Percentiles rank a stretch among this genome's conserved stretches.
Conservation (phyloP, 2,888 invertebrate species). For the Drosophila maculinotata region DNA sequence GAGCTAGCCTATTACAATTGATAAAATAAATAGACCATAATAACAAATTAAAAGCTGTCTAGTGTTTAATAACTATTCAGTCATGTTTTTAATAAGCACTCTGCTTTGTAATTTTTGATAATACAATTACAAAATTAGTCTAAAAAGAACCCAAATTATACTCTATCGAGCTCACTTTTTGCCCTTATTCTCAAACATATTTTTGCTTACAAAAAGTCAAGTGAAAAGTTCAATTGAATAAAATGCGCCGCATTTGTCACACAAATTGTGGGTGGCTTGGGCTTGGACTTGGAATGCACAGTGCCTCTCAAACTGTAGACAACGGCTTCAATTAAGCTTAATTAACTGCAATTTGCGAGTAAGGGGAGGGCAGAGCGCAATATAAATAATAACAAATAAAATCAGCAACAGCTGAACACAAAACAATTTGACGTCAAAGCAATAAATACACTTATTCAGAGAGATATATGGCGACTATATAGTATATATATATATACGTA, state of each 20-base stretch:
- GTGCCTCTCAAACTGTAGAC: slow-evolving; percentile 57
- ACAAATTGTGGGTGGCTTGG: slow-evolving; percentile 41
- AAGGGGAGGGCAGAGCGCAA: slow-evolving; percentile 3
- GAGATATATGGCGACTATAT: slow-evolving; percentile 32
- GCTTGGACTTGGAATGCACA: too few relatives aligned
- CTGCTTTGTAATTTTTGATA: not conserved
- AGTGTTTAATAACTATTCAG: too few relatives aligned
- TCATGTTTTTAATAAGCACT: not conserved
- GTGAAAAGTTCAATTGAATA: slow-evolving; percentile 68
- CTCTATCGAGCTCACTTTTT: not conserved
- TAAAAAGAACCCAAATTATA: not conserved
- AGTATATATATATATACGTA: slow-evolving; percentile 8
- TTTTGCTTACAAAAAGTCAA: slow-evolving; percentile 50
- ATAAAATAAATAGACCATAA: too few relatives aligned
- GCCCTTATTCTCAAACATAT: not conserved
- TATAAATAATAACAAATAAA: slow-evolving; percentile 34
- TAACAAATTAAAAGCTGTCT: too few relatives aligned
- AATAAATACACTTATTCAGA: slow-evolving; percentile 2
- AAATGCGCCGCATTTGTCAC: slow-evolving; percentile 32
- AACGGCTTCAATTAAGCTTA: slow-evolving; percentile 70
- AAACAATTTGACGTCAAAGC: slow-evolving; percentile 32
- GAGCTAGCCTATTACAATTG: too few relatives aligned
- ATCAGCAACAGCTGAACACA: slow-evolving; percentile 28
- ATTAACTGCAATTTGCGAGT: slow-evolving; percentile 70
- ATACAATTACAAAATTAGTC: not conserved